A percentile compares a stretch with the other conserved stretches of the same genome.
phyloP scores from a whole-genome alignment of 1,140 invertebrate genomes.

The Brachionus rubens region DNA sequence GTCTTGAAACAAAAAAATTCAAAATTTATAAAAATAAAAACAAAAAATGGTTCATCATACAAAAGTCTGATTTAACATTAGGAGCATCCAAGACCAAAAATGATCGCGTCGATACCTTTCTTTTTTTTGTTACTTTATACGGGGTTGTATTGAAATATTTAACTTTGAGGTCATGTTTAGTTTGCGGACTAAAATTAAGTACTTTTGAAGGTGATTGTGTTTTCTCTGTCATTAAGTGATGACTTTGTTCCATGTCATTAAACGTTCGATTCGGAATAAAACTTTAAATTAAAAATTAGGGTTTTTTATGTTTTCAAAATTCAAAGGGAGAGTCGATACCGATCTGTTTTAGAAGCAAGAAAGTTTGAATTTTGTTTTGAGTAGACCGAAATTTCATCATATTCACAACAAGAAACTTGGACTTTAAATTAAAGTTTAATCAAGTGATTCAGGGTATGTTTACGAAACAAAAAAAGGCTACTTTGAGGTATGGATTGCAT shows the following conservation, averaged over 20 bases:
- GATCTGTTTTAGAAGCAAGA: background rate
- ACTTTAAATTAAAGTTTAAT: too few species aligned
- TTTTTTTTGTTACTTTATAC: background rate
- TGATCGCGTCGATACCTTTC: slow-evolving; percentile 65
- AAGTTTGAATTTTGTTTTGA: too few species aligned
- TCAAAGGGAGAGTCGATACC: too few species aligned
- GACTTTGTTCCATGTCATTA: slow-evolving; percentile 31
- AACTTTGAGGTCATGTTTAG: background rate
- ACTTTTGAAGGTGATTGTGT: background rate
- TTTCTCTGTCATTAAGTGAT: slow-evolving; percentile 1
- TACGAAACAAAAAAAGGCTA: too few species aligned
- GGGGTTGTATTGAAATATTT: background rate
- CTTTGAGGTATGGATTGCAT: too few species aligned
- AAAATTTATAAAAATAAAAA: background rate
- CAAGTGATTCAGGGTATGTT: too few species aligned
- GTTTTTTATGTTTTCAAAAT: too few species aligned
- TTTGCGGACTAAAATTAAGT: slow-evolving; percentile 4
- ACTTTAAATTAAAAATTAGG: background rate
- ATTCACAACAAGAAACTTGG: too few species aligned
- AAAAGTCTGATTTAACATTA: slow-evolving; percentile 93
- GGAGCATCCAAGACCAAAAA: slow-evolving; percentile 94
- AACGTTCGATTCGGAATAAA: slow-evolving; percentile 21
- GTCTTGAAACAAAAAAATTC: slow-evolving; percentile 48
- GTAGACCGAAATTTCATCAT: too few species aligned
- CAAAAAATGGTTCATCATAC: slow-evolving; percentile 65